A percentile compares a stretch with the other conserved stretches of the same genome.
phyloP scores from a whole-genome alignment of 2,888 invertebrate species.

The Tipula lateralis region DNA sequence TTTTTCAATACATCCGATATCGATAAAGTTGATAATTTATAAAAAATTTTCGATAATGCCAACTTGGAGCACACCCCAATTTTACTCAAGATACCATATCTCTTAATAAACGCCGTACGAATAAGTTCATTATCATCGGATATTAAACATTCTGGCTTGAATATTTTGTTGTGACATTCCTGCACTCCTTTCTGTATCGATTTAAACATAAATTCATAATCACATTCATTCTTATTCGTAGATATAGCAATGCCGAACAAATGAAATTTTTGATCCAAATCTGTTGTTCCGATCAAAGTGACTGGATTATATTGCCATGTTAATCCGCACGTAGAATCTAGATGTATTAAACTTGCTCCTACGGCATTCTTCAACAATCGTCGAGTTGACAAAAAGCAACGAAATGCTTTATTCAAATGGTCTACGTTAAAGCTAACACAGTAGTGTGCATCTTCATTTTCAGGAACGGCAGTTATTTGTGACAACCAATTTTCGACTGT shows the following conservation, averaged over 20 bases:
- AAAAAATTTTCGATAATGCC: not conserved
- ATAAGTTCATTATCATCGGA: not conserved
- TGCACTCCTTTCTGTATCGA: not conserved
- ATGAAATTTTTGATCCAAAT: not conserved
- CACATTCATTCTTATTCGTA: not conserved
- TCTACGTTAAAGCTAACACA: not conserved
- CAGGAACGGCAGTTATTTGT: not conserved
- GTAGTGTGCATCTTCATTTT: not conserved
- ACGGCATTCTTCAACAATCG: not conserved
- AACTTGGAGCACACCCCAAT: not conserved
- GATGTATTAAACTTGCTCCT: slow-evolving; percentile 33
- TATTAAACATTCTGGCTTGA: not conserved
- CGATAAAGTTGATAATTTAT: not conserved
- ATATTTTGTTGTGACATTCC: not conserved
- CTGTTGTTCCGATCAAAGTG: not conserved
- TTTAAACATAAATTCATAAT: not conserved
- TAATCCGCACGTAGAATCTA: not conserved
- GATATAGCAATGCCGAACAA: not conserved
- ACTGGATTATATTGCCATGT: not conserved
- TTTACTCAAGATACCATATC: not conserved
- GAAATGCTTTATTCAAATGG: not conserved
- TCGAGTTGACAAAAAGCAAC: not conserved
- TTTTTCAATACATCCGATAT: not conserved
- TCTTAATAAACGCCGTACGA: not conserved
- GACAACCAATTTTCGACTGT: not conserved